Evolutionary conservation across 2,888 invertebrate species (phyloP), one percentile per base, ranked within the genome.

Genomic region (Antitype chi): DNA sequence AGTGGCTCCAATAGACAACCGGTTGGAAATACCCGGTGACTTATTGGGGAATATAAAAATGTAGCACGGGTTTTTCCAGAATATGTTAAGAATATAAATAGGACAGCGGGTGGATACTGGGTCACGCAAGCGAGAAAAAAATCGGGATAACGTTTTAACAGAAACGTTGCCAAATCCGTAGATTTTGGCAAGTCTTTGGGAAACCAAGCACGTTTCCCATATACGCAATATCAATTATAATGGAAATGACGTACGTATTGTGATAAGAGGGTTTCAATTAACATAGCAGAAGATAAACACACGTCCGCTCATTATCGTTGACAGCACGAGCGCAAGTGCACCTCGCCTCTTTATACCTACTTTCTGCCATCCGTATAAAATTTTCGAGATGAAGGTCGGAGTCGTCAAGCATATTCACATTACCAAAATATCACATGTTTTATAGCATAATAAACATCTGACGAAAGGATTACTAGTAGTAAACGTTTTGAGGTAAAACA

Each of bases 251-350:
- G 81, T 66, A 71, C 28, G 71, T 53, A 78, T 47, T 69, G 60
- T 55, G 75, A 79, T 85, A 82, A 77, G 32, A 79, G 73, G 38
- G 71, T 76, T 85, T 82, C 74, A 86, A 86, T 85, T 85, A 80
- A 81, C 80, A 79, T 49, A 70, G 69, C 59, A 73, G 76, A 67
- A 78, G 80, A 85, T 82, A 87, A 82, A 73, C 55, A 74, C 59
- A 76, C 66, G 75, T 80, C 83, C 78, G 80, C 75, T 74, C 67
- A 78, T 87, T 85, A 79, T 81, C 81, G 81, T 57, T 73, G 72
- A 70, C 78, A 78, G 76, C 60, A 67, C 74, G 57, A 64, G 67
- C 52, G 74, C 73, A 85, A 74, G 60, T 80, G 72, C 85, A 76
- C 80, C 73, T 63, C 71, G 57, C 32, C 55, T 55, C 60, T 63